Base-by-base conservation (phyloP, 2,888 invertebrate genomes). In the Drosophila birchii region DNA sequence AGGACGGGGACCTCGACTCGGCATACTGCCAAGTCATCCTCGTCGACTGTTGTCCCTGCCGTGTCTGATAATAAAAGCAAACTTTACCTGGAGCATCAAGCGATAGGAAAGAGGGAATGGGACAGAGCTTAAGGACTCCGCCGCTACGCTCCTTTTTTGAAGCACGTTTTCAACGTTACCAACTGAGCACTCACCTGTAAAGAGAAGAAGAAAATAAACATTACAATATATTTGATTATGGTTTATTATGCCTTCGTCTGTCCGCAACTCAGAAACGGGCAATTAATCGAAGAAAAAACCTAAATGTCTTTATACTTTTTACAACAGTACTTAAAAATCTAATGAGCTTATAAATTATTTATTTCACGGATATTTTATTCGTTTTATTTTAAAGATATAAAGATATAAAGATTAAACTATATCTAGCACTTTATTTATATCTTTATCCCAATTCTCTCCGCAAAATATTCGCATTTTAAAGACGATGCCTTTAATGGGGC, bases 151-250 rank as follows among this genome's bases (percentile, higher is more conserved):
- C 76, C 76, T 41, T 80, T 86, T 74, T 80, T 66, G 26, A 82
- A 75, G 88, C 68, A 44, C 44, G 62, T 51, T 44, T 44, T 56
- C 34, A 69, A 32, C 67, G 73, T 51, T 58, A 45, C 49, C 49
- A 60, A 45, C 39, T 34, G 44, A 53, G 69, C 80, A 87, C 85
- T 88, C 77, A 89, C 89, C 85, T 86, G 89, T 63, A 86, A 89
- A 78, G 83, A 47, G 47, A 47, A 47, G 47, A 78, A 68, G 75
- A 75, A 87, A 89, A 80, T 58, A 89, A 82, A 80, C 86, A 87
- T 82, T 80, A 85, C 64, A 87, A 87, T 77, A 82, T 85, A 88
- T 84, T 86, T 86, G 82, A 86, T 84, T 81, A 81, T 77, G 80
- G 78, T 64, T 70, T 84, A 70, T 74, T 78, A 72, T 78, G 80